Evolutionary conservation across 2,888 invertebrate genomes (phyloP), one percentile per base, ranked within the genome.

Genomic region (Camptogramma bilineatum): DNA sequence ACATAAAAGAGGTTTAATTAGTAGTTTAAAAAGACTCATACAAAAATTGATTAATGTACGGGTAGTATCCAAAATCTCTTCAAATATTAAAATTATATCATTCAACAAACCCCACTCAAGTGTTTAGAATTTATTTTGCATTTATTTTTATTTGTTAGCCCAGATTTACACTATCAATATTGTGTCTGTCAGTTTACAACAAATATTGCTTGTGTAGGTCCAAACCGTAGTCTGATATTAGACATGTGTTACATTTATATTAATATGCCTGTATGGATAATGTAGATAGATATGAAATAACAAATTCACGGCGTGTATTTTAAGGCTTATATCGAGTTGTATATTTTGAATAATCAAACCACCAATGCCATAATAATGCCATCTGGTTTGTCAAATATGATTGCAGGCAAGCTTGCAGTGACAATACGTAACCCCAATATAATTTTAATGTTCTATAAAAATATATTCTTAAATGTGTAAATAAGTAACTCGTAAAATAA

Each of bases 211-310:
- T 56, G 62, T 59, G 62, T 64, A 62, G 66, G 59, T 62, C 64
- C 66, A 57, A 65, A 50, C 60, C 51, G 60, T 70, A 68, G 61
- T 60, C 62, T 62, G 52, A 67, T 54, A 54, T 16, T 53, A 67
- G 61, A 54, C 62, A 59, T 47, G 57, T 51, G 62, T 64, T 51
- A 55, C 19, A 50, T 42, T n/a, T 28, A 52, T 24, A 69, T 52
- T 70, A 72, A n/a, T 65, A 73, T 71, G 72, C 70, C 74, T 75
- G 73, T 74, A 73, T 72, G 66, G 61, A 61, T 64, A 67, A 70
- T 77, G 76, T 82, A 83, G 79, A 80, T 81, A 81, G 76, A 79
- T 81, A 72, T 71, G 51, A 80, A 66, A 73, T 80, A 79, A 82
- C 73, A 79, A 83, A 82, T 80, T 81, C 75, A 78, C 77, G 68